Conservation (phyloP, 2,888 invertebrate species). For the Strigamia transsilvanica region DNA sequence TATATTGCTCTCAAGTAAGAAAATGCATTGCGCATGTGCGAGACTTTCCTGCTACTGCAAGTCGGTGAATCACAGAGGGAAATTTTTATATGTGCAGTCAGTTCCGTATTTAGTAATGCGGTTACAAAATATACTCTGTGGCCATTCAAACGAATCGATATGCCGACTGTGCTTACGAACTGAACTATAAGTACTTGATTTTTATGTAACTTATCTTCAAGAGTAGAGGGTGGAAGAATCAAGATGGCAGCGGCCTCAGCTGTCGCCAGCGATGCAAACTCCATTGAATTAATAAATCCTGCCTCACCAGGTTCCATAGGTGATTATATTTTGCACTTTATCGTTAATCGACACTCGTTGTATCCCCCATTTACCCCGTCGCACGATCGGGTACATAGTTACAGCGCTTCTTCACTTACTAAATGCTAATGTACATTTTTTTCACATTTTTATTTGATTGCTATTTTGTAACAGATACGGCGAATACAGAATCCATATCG, state of each 20-base stretch:
- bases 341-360: neutral
- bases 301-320: conserved; percentile 1
- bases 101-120: conserved; percentile 1
- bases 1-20: neutral
- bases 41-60: neutral
- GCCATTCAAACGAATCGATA: neutral
- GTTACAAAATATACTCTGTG: neutral
- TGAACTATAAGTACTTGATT: neutral
- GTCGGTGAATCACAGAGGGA: conserved; percentile 26
- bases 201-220: conserved; percentile 16
- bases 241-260: conserved; percentile 53
- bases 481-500: conserved; percentile 2
- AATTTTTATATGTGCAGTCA: conserved; percentile 22
- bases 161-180: neutral
- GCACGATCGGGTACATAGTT: neutral
- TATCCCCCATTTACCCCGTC: neutral
- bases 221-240: conserved; percentile 22
- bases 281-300: conserved; percentile 43
- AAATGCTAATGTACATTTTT: neutral
- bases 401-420: neutral
- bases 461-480: conserved; percentile 1
- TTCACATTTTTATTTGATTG: neutral
- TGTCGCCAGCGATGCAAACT: conserved; percentile 42
- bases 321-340: neutral
- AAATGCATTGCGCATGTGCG: conserved; percentile 19